Evolutionary conservation across 2,113 vertebrate species (phyloP).

Genomic region (Saccopteryx bilineata): DNA sequence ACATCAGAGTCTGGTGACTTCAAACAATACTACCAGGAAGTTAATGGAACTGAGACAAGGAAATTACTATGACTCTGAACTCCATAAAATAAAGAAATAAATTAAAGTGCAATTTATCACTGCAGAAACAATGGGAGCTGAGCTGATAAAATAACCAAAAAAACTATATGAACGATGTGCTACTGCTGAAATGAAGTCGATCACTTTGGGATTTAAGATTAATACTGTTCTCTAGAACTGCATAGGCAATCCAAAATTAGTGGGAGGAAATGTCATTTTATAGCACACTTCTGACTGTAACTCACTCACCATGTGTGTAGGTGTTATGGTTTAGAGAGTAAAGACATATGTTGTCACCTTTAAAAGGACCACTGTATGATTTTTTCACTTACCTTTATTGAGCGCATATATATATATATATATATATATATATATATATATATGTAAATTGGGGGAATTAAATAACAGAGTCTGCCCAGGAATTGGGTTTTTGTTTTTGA

Average conservation of each 20-base stretch:
- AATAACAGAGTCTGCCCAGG: slow-evolving; percentile 38
- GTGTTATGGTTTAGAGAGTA: slow-evolving; percentile 71
- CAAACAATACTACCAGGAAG: slow-evolving; percentile 90
- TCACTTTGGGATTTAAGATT: slow-evolving; percentile 65
- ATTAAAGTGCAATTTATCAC: slow-evolving; percentile 85
- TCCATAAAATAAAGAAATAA: slow-evolving; percentile 83
- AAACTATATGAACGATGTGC: slow-evolving; percentile 73
- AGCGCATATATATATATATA: background rate
- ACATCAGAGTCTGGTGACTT: slow-evolving; percentile 86
- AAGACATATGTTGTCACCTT: slow-evolving; percentile 57
- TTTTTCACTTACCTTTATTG: slow-evolving; percentile 21
- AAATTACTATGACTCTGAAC: slow-evolving; percentile 87
- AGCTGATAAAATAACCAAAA: slow-evolving; percentile 86
- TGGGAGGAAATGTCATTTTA: slow-evolving; percentile 71
- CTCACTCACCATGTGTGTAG: slow-evolving; percentile 59
- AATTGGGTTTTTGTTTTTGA: slow-evolving; percentile 61
- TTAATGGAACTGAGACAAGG: slow-evolving; percentile 87
- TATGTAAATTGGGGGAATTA: slow-evolving; percentile 25
- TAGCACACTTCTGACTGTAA: slow-evolving; percentile 74
- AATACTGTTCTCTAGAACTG: slow-evolving; percentile 74
- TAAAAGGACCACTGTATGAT: slow-evolving; percentile 63
- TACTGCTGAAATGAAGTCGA: slow-evolving; percentile 65
- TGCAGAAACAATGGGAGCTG: slow-evolving; percentile 84
- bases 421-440: background rate
- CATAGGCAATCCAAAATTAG: slow-evolving; percentile 76